phyloP scores from a whole-genome alignment of 2,888 invertebrate species.

The Lasioglossum morio region DNA sequence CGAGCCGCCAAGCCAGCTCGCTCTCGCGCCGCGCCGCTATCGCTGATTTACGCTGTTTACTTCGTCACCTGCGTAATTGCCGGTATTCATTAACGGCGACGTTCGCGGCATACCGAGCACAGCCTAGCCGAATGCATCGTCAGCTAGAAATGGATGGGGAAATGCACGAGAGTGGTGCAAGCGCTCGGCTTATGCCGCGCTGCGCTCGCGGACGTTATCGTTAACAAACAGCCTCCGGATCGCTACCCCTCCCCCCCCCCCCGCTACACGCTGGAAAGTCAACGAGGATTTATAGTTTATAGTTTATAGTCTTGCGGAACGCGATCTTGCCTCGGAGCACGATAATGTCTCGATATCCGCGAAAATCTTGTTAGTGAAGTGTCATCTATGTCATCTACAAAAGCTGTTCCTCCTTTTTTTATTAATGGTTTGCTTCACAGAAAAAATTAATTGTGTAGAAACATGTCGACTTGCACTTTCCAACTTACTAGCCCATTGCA shows the following conservation, averaged over 20 bases:
- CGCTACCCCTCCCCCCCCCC: too few relatives aligned
- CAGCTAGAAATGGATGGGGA: constrained; percentile 21
- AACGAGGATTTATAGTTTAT: constrained; percentile 24
- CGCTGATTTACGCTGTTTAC: constrained; percentile 54
- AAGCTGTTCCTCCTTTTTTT: neutral
- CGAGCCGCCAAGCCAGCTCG: neutral
- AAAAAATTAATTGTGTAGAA: too few relatives aligned
- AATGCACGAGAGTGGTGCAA: constrained; percentile 14
- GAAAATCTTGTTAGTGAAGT: fast-evolving
- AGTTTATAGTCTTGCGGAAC: constrained; percentile 13
- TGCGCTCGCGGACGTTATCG: constrained; percentile 4
- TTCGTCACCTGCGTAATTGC: constrained; percentile 40
- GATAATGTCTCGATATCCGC: neutral
- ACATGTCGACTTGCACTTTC: too few relatives aligned
- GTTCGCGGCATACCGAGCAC: constrained; percentile 46
- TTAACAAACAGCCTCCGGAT: constrained; percentile 18
- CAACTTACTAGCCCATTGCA: too few relatives aligned
- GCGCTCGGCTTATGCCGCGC: constrained; percentile 11
- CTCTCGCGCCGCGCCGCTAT: constrained; percentile 1
- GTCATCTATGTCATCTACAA: neutral
- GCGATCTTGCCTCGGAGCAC: constrained; percentile 1
- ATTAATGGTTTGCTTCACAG: neutral
- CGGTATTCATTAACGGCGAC: constrained; percentile 40
- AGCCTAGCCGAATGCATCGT: constrained; percentile 19
- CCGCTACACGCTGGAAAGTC: neutral